Conservation (phyloP, 2,113 vertebrate genomes). For the Eptesicus fuscus region DNA sequence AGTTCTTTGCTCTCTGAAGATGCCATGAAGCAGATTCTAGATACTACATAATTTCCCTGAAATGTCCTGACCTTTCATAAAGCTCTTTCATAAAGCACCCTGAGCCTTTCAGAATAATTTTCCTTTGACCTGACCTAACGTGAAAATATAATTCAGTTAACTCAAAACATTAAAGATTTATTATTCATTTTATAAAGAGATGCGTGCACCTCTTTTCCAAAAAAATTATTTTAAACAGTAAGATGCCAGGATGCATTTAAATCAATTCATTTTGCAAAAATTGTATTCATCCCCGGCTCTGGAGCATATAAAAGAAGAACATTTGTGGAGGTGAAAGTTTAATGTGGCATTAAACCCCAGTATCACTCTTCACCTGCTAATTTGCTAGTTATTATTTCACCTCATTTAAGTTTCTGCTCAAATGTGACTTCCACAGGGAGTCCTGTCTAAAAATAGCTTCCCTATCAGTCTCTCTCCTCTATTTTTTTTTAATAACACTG, state of each 20-base stretch:
- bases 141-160: slow-evolving; percentile 17
- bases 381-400: slow-evolving; percentile 44
- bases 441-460: slow-evolving; percentile 8
- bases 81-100: neutral
- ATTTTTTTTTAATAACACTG: neutral
- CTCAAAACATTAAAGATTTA: neutral
- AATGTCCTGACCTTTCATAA: neutral
- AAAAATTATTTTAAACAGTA: slow-evolving; percentile 14
- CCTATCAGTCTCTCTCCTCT: neutral
- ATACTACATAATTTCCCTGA: neutral
- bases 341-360: slow-evolving; percentile 20
- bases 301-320: slow-evolving; percentile 10
- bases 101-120: slow-evolving; percentile 16
- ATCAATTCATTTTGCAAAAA: slow-evolving; percentile 7
- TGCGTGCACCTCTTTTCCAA: neutral
- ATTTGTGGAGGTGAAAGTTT: slow-evolving; percentile 25
- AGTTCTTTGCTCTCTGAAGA: neutral
- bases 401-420: slow-evolving; percentile 52
- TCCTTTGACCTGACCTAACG: neutral
- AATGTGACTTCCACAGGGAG: slow-evolving; percentile 22
- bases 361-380: slow-evolving; percentile 20
- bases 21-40: neutral
- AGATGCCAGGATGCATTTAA: slow-evolving; percentile 9
- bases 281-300: neutral
- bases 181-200: slow-evolving; percentile 41